Percentiles rank a stretch among this genome's conserved stretches.
These are phyloP conservation scores for Geophilus truncorum DNA, from an alignment of 2,888 invertebrate species.

Conservation along the genomic window DNA sequence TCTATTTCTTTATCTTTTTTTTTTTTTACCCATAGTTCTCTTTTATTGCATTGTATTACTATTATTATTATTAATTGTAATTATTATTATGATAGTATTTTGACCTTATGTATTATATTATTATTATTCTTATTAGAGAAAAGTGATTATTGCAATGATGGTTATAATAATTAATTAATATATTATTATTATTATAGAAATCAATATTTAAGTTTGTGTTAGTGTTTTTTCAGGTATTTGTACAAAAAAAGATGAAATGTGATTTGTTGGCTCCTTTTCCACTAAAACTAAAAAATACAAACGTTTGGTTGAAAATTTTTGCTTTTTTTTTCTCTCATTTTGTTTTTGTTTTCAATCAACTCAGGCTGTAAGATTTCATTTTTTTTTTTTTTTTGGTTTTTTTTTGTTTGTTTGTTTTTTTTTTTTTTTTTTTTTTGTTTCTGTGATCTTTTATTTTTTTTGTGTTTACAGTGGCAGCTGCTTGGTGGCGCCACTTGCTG, in stretches of 20 bases:
- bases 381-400: neutral
- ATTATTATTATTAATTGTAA: neutral
- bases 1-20: too few relatives aligned
- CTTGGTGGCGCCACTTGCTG: too few relatives aligned
- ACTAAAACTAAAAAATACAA: neutral
- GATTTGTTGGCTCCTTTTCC: neutral
- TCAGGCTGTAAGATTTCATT: neutral
- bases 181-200: neutral
- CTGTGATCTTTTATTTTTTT: too few relatives aligned
- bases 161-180: neutral
- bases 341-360: too few relatives aligned
- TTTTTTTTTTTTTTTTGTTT: too few relatives aligned
- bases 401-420: too few relatives aligned
- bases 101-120: neutral
- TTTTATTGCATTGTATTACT: too few relatives aligned
- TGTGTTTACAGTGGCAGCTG: too few relatives aligned
- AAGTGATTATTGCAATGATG: neutral
- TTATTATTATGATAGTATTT: neutral
- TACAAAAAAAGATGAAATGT: neutral
- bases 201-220: neutral
- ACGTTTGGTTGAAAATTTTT: neutral
- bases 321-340: too few relatives aligned
- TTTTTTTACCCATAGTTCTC: too few relatives aligned
- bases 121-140: neutral
- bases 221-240: neutral